phyloP scores from a whole-genome alignment of 2,113 vertebrate genomes.

The Oncorhynchus nerka region DNA sequence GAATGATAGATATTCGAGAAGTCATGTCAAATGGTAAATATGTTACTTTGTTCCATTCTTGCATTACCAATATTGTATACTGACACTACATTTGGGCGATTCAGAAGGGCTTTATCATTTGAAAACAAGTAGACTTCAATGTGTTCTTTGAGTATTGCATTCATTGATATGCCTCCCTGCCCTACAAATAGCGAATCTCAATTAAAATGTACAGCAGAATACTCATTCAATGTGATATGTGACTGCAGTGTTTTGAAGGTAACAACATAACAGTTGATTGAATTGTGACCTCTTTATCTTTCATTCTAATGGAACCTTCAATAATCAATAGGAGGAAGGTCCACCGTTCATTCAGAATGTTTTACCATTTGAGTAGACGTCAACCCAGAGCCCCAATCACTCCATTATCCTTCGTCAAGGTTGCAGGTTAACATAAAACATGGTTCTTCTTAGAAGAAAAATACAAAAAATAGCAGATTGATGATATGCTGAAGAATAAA shows the following conservation, averaged over 20 bases:
- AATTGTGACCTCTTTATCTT: constrained; percentile 46
- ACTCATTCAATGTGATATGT: constrained; percentile 25
- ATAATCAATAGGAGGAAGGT: constrained; percentile 67
- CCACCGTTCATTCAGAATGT: constrained; percentile 35
- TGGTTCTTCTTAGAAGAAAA: constrained; percentile 52
- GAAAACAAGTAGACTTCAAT: background rate
- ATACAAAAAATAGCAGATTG: constrained; percentile 62
- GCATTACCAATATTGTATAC: too few species aligned
- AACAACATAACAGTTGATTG: constrained; percentile 50
- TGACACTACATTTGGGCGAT: too few species aligned
- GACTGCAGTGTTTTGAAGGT: constrained; percentile 30
- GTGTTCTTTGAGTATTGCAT: constrained; percentile 8
- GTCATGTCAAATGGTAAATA: constrained; percentile 54
- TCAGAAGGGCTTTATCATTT: background rate
- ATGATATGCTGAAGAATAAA: constrained; percentile 64
- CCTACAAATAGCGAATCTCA: constrained; percentile 5
- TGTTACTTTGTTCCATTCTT: background rate
- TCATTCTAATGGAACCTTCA: constrained; percentile 51
- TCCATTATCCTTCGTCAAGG: constrained; percentile 75
- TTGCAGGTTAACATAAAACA: constrained; percentile 74
- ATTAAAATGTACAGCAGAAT: constrained; percentile 11
- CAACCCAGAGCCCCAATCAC: constrained; percentile 60
- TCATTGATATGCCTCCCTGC: background rate
- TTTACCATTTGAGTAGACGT: constrained; percentile 63
- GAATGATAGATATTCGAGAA: constrained; percentile 45